These are phyloP conservation scores for Tribolium madens DNA, from an alignment of 1,140 invertebrate genomes.

Conservation along the genomic window DNA sequence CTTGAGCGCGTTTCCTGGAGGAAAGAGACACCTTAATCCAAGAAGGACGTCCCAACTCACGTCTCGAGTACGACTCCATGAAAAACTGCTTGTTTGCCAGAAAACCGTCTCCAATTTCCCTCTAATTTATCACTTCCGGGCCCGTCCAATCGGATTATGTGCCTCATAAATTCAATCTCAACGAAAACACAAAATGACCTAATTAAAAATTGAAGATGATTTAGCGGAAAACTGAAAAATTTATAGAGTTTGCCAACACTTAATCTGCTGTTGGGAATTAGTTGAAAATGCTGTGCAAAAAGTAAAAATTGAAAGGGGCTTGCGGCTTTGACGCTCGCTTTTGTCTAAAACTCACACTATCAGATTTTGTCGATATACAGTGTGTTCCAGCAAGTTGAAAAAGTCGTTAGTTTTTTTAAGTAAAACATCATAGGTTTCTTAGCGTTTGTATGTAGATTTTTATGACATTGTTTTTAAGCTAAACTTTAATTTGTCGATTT, in stretches of 20 bases:
- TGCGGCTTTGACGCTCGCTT: too few species aligned
- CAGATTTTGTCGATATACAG: too few species aligned
- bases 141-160: slow-evolving; percentile 3
- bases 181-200: background rate
- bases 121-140: slow-evolving; percentile 15
- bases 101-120: slow-evolving; percentile 25
- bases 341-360: too few species aligned
- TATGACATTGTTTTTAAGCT: too few species aligned
- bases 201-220: background rate
- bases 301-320: too few species aligned
- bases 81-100: slow-evolving; percentile 29
- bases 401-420: too few species aligned
- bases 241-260: background rate
- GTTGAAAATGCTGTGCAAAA: too few species aligned
- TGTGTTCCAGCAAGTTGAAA: too few species aligned
- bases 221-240: too few species aligned
- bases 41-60: slow-evolving; percentile 3
- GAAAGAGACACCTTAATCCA: slow-evolving; percentile 33
- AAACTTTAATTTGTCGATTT: too few species aligned
- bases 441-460: too few species aligned
- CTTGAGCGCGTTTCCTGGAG: slow-evolving; percentile 12
- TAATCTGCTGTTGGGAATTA: background rate
- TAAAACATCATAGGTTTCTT: too few species aligned
- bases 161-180: slow-evolving; percentile 1
- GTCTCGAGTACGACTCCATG: slow-evolving; percentile 25